Evolutionary conservation across 2,113 vertebrate genomes (phyloP), one percentile per base, ranked within the genome.

Genomic region (Lichenostomus cassidix): DNA sequence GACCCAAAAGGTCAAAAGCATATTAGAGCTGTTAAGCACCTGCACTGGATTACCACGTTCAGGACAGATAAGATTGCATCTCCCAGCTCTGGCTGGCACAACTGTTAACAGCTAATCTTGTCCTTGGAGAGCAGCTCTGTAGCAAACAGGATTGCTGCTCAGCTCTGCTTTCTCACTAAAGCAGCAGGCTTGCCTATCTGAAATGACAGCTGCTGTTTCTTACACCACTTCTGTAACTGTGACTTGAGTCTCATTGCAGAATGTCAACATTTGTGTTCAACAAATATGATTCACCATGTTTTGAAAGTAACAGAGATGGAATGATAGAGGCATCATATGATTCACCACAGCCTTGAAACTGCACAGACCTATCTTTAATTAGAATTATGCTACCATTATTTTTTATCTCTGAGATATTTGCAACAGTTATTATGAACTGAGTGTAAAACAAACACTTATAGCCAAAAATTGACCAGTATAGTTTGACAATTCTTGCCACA

Each of bases 141-240:
- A 55, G 49, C 25, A 22, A 79, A 87, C 53, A 91, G 58, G 37
- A 75, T 31, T 75, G 62, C 74, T 79, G 62, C 41, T 87, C 17
- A 0, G 37, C 69, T 68, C 75, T 62, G 58, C 82, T 93, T 52
- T 37, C 87, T 44, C 14, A 0, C 56, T 60, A 52, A 58, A 86
- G 70, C 79, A 83, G 46, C 11, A 27, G 33, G 53, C 50, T 96
- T 0, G 0, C 69, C 81, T 84, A 67, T 83, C 75, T 77, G 71
- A 92, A 94, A 63, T 47, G 52, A 83, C 79, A 93, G 86, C 71
- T 86, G 86, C 71, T 86, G 46, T 77, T 92, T 86, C 79, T 76
- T 50, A 47, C 8, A 29, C 50, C 83, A 62, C 39, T 86, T 89
- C 59, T 90, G 2, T 76, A 94, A 86, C 59, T 86, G 92, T 55